Evolutionary conservation across 1,140 invertebrate genomes (phyloP), one percentile per base, ranked within the genome.

Genomic region (Lasaia peninsularis): DNA sequence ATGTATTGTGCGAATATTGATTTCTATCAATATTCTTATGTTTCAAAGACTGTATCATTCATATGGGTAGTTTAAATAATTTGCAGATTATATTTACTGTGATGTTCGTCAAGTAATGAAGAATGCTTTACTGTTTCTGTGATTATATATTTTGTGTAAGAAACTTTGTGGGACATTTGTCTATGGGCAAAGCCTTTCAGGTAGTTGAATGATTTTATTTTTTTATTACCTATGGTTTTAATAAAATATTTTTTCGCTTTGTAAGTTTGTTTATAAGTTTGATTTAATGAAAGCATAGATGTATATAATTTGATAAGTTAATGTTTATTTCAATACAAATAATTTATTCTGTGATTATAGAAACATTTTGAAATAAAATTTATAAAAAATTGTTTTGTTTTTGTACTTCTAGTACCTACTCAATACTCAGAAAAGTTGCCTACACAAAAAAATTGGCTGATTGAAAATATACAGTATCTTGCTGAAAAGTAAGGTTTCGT

Each of bases 81-180:
- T 83, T 76, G 75, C 73, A 65, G 72, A 75, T 78, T 71, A 67
- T 75, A 62, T 77, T 71, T 77, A 75, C 80, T 87, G 82, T 86
- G 85, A 87, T 86, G 80, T 77, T 49, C 66, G 67, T 74, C 69
- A 68, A 79, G 75, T 76, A 76, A 83, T 82, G 69, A 78, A 81
- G 78, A 71, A 84, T 87, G 84, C 84, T 87, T 87, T 87, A 86
- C 78, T 86, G 80, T 84, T 86, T 44, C 82, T 87, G 82, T 86
- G 82, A 86, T 87, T 80, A 80, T 69, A 60, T 80, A 71, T 76
- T 79, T 64, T 80, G 78, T 81, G 71, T 80, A 76, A 78, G 73
- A 73, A 81, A 78, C 59, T 66, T 37, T 57, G 53, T 66, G 52
- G 52, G 54, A 63, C 52, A 62, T 58, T 44, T 61, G 31, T 40